Evolutionary conservation across 2,888 invertebrate genomes (phyloP).

Genomic region (Osmoderma eremita): DNA sequence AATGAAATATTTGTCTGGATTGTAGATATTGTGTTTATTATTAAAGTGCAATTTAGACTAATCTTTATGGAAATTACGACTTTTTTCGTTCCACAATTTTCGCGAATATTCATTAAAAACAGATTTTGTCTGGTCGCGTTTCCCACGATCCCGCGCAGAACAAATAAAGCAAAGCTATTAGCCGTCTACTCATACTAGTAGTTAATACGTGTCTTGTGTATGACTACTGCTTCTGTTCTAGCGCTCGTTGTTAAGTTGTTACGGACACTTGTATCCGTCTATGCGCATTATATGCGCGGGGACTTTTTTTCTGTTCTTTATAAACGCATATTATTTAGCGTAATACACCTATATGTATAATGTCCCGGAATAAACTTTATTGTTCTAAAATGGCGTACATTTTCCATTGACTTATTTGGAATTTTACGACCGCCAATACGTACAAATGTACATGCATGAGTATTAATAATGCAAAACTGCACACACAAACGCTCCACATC

Average conservation of each 20-base stretch:
- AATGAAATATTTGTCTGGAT: constrained; percentile 35
- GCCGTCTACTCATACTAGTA: not conserved
- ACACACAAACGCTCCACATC: constrained; percentile 15
- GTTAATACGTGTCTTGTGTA: not conserved
- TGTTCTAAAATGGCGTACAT: constrained; percentile 33
- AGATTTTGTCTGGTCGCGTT: constrained; percentile 45
- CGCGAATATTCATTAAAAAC: constrained; percentile 48
- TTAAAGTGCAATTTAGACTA: constrained; percentile 38
- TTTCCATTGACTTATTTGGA: constrained; percentile 32
- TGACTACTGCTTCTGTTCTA: too few relatives aligned
- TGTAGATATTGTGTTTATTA: constrained; percentile 38
- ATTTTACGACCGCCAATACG: constrained; percentile 29
- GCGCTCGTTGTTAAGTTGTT: too few relatives aligned
- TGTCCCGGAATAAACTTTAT: constrained; percentile 30
- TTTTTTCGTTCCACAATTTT: constrained; percentile 45
- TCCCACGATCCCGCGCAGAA: constrained; percentile 44
- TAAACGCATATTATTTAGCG: constrained; percentile 12
- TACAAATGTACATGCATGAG: too few relatives aligned
- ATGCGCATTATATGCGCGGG: too few relatives aligned
- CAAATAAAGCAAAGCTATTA: constrained; percentile 44
- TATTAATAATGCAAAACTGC: not conserved
- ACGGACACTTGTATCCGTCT: not conserved
- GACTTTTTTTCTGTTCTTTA: constrained; percentile 18
- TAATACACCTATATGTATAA: not conserved
- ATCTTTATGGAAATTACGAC: constrained; percentile 44